A percentile compares a stretch with the other conserved stretches of the same genome.
Conservation (phyloP, 2,888 invertebrate genomes). For the Cryptocheilus praepositus region DNA sequence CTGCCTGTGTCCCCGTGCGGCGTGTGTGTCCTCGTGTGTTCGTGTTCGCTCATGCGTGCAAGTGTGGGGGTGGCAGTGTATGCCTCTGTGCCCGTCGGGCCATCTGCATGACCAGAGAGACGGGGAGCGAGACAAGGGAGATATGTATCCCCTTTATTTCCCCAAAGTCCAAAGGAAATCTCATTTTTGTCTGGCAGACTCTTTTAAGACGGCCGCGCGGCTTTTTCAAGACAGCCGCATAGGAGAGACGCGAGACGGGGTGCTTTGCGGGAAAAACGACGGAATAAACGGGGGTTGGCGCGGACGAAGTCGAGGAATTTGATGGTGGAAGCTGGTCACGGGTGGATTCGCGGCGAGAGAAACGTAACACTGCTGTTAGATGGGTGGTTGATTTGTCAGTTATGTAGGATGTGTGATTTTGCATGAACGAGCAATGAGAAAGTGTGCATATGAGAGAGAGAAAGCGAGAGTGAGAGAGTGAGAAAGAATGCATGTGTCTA, state of each 20-base stretch:
- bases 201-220: too few species aligned
- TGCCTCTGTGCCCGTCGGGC: conserved; percentile 27
- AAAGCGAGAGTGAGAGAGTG: too few species aligned
- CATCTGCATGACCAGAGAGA: conserved; percentile 20
- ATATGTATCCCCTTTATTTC: neutral
- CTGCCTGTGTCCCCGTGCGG: neutral
- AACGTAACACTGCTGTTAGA: too few species aligned
- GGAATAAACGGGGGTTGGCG: neutral
- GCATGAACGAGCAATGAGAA: too few species aligned
- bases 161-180: neutral
- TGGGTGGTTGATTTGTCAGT: too few species aligned
- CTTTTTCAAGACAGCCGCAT: too few species aligned
- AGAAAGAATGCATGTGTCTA: too few species aligned
- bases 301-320: neutral
- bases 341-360: too few species aligned
- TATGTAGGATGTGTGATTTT: too few species aligned
- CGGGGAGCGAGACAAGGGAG: conserved; percentile 11
- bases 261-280: neutral
- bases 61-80: neutral
- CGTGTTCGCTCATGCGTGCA: neutral
- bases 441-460: too few species aligned
- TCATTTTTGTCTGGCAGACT: conserved; percentile 1
- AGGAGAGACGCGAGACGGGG: neutral
- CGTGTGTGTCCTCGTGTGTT: neutral
- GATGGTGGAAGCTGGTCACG: too few species aligned